phyloP scores from a whole-genome alignment of 1,140 invertebrate species.

The Nylanderia fulva region DNA sequence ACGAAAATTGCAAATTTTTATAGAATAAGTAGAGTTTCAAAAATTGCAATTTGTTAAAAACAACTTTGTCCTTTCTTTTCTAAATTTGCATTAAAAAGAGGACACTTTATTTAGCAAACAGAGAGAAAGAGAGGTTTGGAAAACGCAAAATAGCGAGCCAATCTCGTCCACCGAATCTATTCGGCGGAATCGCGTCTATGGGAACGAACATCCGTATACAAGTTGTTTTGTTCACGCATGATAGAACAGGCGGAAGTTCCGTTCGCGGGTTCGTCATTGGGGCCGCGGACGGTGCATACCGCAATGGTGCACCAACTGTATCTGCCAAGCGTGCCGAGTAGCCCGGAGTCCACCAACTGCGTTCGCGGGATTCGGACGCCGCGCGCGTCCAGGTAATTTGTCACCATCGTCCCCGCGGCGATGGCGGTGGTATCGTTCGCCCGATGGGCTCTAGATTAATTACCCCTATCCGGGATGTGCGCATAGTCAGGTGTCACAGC shows the following conservation, averaged over 20 bases:
- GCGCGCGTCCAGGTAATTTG: constrained; percentile 77
- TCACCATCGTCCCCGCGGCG: constrained; percentile 69
- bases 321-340: constrained; percentile 43
- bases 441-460: constrained; percentile 81
- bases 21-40: not conserved
- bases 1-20: not conserved
- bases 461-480: constrained; percentile 71
- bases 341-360: constrained; percentile 61
- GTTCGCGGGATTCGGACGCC: constrained; percentile 39
- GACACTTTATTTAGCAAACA: not conserved
- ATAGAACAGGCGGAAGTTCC: constrained; percentile 57
- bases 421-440: constrained; percentile 62
- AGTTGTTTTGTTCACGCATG: constrained; percentile 39
- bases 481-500: constrained; percentile 63
- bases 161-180: not conserved
- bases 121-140: not conserved
- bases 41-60: constrained; percentile 18
- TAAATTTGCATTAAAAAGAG: not conserved
- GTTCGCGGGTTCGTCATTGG: constrained; percentile 30
- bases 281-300: constrained; percentile 11
- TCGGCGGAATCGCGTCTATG: constrained; percentile 14
- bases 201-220: constrained; percentile 41
- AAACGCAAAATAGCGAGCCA: not conserved
- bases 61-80: not conserved
- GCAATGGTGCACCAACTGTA: constrained; percentile 65